A percentile compares a stretch with the other conserved stretches of the same genome.
Conservation (phyloP, 2,797 vertebrate genomes). For the Oreortyx pictus region DNA sequence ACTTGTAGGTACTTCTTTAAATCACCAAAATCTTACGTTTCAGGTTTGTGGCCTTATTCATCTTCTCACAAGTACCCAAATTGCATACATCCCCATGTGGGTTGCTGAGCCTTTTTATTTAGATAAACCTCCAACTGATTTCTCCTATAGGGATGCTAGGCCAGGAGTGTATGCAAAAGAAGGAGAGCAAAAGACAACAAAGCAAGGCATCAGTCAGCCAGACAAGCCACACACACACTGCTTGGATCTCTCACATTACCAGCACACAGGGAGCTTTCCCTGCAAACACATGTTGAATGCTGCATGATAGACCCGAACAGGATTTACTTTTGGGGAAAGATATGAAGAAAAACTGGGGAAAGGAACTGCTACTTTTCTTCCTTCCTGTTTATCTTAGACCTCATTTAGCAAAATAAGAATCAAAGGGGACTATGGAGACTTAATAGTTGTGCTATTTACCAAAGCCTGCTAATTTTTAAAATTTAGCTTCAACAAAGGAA, state of each 20-base stretch:
- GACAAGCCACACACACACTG: not conserved
- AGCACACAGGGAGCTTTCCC: not conserved
- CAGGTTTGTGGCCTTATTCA: not conserved
- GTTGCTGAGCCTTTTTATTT: not conserved
- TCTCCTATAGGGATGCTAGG: not conserved
- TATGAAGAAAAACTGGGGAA: not conserved
- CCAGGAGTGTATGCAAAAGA: not conserved
- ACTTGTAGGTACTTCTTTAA: not conserved
- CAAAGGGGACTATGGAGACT: not conserved
- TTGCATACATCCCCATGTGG: not conserved
- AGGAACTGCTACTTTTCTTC: not conserved
- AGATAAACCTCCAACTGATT: conserved; percentile 8
- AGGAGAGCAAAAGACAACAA: not conserved
- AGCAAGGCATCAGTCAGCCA: not conserved
- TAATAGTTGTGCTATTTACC: not conserved
- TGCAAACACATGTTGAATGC: not conserved
- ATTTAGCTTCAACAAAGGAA: not conserved
- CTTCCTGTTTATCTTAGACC: not conserved
- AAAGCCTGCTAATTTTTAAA: not conserved
- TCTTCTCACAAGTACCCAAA: not conserved
- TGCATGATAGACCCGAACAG: not conserved
- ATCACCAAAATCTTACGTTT: not conserved
- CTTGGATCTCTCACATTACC: not conserved
- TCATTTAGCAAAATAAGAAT: not conserved
- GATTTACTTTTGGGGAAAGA: not conserved